These are phyloP conservation scores for Piaya cayana DNA, from an alignment of 2,113 vertebrate species.

Conservation along the genomic window DNA sequence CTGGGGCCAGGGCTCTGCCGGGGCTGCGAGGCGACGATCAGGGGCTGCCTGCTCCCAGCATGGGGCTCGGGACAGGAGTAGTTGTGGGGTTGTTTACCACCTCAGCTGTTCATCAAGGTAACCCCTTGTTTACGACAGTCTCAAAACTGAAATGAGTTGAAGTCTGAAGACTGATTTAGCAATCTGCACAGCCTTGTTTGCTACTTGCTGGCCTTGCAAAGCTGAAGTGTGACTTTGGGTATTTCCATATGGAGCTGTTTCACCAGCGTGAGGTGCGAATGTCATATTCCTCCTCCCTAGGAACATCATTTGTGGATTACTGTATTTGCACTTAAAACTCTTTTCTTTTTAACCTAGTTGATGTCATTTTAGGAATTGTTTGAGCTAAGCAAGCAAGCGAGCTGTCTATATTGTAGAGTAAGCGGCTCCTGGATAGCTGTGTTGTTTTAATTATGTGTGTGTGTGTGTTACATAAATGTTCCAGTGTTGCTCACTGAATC, in stretches of 20 bases:
- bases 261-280: slow-evolving; percentile 25
- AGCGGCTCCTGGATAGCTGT: neutral
- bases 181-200: neutral
- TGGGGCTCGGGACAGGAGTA: accelerated
- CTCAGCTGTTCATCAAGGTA: neutral
- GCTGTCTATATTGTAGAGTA: neutral
- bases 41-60: neutral
- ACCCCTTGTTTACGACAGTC: neutral
- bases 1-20: neutral
- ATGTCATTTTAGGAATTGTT: neutral
- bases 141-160: neutral
- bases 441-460: neutral
- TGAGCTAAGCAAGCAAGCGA: neutral
- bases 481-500: neutral
- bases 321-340: neutral
- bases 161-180: neutral
- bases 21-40: neutral
- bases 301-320: neutral
- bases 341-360: neutral
- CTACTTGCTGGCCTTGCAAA: neutral
- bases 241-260: slow-evolving; percentile 44
- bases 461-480: neutral
- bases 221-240: neutral
- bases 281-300: neutral
- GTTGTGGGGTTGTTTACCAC: accelerated